Percentiles rank a stretch among this genome's conserved stretches.
Conservation (phyloP, 1,140 invertebrate species). For the Calliphora vicina region DNA sequence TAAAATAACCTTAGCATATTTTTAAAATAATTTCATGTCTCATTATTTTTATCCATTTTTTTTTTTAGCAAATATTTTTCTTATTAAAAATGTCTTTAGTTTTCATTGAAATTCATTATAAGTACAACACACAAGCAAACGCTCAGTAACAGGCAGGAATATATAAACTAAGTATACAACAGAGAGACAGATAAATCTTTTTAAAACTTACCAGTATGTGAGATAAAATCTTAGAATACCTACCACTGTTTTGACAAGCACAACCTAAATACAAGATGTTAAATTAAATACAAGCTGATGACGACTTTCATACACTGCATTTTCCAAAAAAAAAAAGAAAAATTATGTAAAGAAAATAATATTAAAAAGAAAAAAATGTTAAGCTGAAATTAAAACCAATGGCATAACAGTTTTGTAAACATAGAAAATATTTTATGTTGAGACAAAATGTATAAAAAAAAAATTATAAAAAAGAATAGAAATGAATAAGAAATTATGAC, state of each 20-base stretch:
- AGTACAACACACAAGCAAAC: no score
- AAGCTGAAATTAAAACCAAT: constrained; percentile 21
- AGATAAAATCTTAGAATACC: not conserved
- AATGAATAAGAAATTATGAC: not conserved
- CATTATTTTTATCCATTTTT: no score
- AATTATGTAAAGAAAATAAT: not conserved
- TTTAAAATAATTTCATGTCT: no score
- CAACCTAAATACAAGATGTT: not conserved
- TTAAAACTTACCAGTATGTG: not conserved
- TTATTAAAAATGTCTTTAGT: no score
- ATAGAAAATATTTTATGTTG: not conserved
- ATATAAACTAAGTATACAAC: not conserved
- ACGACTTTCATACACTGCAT: not conserved
- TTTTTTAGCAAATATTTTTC: no score
- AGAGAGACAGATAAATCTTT: not conserved
- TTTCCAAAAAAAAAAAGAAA: no score
- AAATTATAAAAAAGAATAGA: not conserved
- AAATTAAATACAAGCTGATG: not conserved
- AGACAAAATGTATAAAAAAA: not conserved
- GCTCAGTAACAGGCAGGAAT: no score
- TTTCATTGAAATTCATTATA: no score
- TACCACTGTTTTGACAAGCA: not conserved
- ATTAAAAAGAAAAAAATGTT: no score
- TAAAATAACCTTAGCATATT: no score
- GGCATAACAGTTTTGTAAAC: constrained; percentile 26